Percentiles rank a stretch among this genome's conserved stretches.
phyloP scores from a whole-genome alignment of 2,888 invertebrate species.

The Cylindroiulus punctatus region DNA sequence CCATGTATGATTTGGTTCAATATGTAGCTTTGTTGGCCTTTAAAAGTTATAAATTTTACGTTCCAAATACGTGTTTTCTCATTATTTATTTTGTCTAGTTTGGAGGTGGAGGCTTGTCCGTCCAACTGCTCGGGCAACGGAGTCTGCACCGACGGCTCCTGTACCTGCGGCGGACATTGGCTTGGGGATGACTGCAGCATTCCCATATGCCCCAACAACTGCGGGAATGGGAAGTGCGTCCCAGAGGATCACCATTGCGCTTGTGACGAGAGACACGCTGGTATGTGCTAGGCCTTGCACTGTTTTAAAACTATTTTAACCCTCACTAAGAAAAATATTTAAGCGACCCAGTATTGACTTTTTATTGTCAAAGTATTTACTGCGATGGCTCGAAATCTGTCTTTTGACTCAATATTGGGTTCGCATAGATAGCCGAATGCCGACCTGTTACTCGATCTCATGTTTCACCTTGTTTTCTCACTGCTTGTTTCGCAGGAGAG shows the following conservation, averaged over 20 bases:
- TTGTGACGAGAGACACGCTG: slow-evolving; percentile 50
- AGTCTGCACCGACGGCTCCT: slow-evolving; percentile 83
- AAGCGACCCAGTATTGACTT: no score
- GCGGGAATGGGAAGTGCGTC: slow-evolving; percentile 74
- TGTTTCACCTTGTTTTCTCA: no score
- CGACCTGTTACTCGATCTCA: no score
- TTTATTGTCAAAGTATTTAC: no score
- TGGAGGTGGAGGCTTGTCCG: slow-evolving; percentile 68
- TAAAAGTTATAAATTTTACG: no score
- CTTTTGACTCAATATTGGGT: no score
- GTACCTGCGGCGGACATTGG: slow-evolving; percentile 84
- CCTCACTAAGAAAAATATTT: background rate
- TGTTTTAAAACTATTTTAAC: background rate
- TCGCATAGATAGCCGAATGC: no score
- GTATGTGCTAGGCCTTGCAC: background rate
- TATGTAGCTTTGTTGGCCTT: no score
- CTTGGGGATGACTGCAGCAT: slow-evolving; percentile 88
- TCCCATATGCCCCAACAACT: slow-evolving; percentile 85
- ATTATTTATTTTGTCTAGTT: slow-evolving; percentile 65
- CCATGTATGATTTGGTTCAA: no score
- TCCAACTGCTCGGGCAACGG: slow-evolving; percentile 81
- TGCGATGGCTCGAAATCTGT: no score
- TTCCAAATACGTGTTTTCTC: no score
- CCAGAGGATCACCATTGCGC: slow-evolving; percentile 72
- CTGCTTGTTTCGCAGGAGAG: slow-evolving; percentile 66